Percentiles rank a stretch among this genome's conserved stretches.
These are phyloP conservation scores for Dysmachus trigonus DNA, from an alignment of 2,888 invertebrate species.

Conservation along the genomic window DNA sequence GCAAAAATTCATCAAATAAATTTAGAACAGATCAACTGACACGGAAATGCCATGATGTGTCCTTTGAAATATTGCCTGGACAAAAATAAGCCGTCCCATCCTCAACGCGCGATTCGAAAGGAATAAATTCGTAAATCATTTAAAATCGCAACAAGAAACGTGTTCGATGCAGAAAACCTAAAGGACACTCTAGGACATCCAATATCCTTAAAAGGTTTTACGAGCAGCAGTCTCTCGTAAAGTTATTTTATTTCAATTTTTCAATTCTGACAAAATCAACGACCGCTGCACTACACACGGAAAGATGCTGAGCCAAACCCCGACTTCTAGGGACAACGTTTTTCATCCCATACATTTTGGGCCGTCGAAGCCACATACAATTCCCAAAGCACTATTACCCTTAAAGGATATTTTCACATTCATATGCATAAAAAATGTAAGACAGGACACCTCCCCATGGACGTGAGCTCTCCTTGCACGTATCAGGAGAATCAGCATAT, in stretches of 20 bases:
- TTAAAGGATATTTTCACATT: conserved; percentile 42
- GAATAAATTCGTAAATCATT: conserved; percentile 45
- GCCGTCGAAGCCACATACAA: conserved; percentile 29
- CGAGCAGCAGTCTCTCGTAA: conserved; percentile 47
- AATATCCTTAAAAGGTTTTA: conserved; percentile 51
- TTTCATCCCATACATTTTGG: conserved; percentile 9
- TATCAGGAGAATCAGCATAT: conserved; percentile 38
- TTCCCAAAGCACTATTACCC: conserved; percentile 31
- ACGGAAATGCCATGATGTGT: neutral
- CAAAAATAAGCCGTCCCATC: neutral
- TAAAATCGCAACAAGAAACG: conserved; percentile 43
- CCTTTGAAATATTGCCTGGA: neutral
- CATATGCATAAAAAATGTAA: conserved; percentile 48
- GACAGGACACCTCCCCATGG: conserved; percentile 19
- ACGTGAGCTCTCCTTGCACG: neutral
- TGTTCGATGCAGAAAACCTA: conserved; percentile 32
- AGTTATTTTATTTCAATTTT: conserved; percentile 49
- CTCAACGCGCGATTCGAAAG: neutral
- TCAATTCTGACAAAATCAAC: conserved; percentile 47
- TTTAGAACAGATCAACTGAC: neutral
- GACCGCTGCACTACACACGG: neutral
- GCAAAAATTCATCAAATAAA: neutral
- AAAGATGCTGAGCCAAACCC: neutral
- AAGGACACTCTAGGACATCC: conserved; percentile 46
- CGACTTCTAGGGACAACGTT: conserved; percentile 6